Evolutionary conservation across 1,140 invertebrate species (phyloP), one percentile per base, ranked within the genome.

Genomic region (Musca domestica): DNA sequence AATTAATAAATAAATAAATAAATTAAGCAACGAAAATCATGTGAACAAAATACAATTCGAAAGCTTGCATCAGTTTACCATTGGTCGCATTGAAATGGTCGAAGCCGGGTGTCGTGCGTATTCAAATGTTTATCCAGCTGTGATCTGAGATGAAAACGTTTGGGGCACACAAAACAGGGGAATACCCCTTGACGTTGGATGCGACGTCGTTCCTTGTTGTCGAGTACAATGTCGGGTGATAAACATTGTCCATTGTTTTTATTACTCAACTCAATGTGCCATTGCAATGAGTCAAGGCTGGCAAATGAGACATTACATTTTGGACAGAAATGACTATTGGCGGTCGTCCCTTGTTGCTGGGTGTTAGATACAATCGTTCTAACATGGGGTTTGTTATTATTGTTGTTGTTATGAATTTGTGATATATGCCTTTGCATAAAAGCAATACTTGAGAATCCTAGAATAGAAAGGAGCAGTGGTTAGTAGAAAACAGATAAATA

Each of bases 241-340:
- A 70, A 41, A 54, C 69, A 70, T 22, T 63, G 47, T 2, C 69
- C 69, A 23, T 70, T 70, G 15, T 70, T 66, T 25, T 70, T 65
- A 20, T 58, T 54, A 22, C 41, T 34, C 14, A 49, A 48, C n/a
- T 67, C 46, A 14, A 54, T 15, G 34, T 70, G 69, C 20, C 49
- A 25, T 6, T 61, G 66, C 41, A 70, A 23, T 10, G 67, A 67
- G 9, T 64, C 25, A n/a, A 64, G 3, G 2, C 65, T 63, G 20
- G 34, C 41, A 30, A 67, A 70, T 19, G 7, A 17, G 12, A 23
- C 41, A 27, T 66, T 66, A 51, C 69, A 70, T 54, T 70, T 70
- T 5, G n/a, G 27, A 34, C 69, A 70, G 5, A 30, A 51, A 34
- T 58, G 47, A 5, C 19, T 15, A 2, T 19, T 27, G 4, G 15